phyloP scores from a whole-genome alignment of 2,113 vertebrate species.

The Mionectes macconnelli region DNA sequence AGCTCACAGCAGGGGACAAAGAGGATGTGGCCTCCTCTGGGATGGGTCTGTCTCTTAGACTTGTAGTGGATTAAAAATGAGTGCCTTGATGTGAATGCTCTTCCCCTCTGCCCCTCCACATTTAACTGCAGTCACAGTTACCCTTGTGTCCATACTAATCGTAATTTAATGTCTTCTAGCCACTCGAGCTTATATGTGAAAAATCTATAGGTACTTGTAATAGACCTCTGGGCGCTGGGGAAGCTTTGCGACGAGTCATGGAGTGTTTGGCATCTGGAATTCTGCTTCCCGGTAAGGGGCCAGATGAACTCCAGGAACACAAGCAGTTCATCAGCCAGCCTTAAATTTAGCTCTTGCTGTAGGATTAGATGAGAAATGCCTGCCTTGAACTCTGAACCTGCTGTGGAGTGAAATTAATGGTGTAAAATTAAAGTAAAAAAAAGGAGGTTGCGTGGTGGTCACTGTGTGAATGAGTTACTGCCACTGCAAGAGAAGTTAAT shows the following conservation, averaged over 20 bases:
- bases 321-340: not conserved
- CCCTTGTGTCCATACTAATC: conserved; percentile 72
- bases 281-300: conserved; percentile 89
- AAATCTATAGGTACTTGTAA: conserved; percentile 99
- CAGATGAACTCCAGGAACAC: conserved; percentile 21
- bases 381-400: not conserved
- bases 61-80: not conserved
- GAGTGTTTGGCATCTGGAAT: conserved; percentile 98
- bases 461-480: not conserved
- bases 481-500: not conserved
- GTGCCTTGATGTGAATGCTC: not conserved
- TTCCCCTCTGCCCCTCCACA: not conserved
- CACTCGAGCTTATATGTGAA: conserved; percentile 98
- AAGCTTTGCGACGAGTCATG: conserved; percentile 96
- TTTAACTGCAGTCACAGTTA: conserved; percentile 72
- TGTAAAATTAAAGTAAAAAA: not conserved
- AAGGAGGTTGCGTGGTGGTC: not conserved
- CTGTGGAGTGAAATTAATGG: not conserved
- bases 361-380: not conserved
- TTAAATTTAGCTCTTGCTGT: not conserved
- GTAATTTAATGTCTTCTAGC: conserved; percentile 83
- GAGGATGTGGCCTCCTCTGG: not conserved
- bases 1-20: not conserved
- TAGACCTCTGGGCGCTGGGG: conserved; percentile 94
- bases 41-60: not conserved